phyloP scores from a whole-genome alignment of 1,140 invertebrate species.

The Samia ricini region DNA sequence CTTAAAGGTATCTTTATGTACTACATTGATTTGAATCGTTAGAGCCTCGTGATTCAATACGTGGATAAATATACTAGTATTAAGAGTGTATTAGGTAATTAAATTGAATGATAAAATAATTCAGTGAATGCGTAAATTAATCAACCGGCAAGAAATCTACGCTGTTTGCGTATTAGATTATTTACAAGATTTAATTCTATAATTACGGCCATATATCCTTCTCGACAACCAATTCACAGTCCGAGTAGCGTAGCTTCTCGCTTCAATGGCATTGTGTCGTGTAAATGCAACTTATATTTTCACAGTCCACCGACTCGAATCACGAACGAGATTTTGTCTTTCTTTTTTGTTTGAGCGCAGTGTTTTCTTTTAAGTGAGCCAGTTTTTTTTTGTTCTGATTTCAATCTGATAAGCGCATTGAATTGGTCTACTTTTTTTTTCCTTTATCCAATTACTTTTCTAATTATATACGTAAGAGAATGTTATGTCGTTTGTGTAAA shows the following conservation, averaged over 20 bases:
- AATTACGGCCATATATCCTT: neutral
- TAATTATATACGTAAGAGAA: no score
- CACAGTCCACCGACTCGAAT: constrained; percentile 17
- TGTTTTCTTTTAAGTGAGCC: constrained; percentile 5
- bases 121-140: neutral
- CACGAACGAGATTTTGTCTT: neutral
- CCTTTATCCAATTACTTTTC: no score
- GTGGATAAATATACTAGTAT: no score
- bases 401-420: neutral
- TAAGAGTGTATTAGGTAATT: no score
- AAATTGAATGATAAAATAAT: no score
- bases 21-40: no score
- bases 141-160: neutral
- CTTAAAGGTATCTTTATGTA: no score
- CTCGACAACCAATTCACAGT: neutral
- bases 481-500: no score
- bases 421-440: no score
- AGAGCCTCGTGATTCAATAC: no score
- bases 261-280: constrained; percentile 14
- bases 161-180: neutral
- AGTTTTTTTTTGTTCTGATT: neutral
- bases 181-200: constrained; percentile 1
- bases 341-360: neutral
- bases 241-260: neutral
- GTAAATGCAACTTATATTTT: constrained; percentile 45